Evolutionary conservation across 1,140 invertebrate genomes (phyloP).

Genomic region (Calephelis virginiensis): DNA sequence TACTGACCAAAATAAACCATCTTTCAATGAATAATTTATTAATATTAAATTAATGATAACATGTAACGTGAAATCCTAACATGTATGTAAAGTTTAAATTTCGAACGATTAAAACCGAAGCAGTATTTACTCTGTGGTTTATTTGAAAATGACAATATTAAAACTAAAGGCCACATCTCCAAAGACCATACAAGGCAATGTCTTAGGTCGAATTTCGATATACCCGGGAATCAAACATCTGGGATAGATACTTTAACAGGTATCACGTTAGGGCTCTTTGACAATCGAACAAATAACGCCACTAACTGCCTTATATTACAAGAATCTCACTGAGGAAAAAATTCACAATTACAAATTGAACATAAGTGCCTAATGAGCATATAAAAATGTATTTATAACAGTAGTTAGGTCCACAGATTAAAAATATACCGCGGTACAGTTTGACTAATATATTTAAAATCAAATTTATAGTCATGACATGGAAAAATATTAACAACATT

Average conservation of each 20-base stretch:
- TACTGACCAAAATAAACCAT: too few relatives aligned
- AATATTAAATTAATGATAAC: too few relatives aligned
- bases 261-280: background rate
- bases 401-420: conserved; percentile 9
- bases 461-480: conserved; percentile 11
- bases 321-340: conserved; percentile 2
- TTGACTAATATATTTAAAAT: conserved; percentile 5
- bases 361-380: conserved; percentile 6
- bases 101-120: too few relatives aligned
- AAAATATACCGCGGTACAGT: background rate
- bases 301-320: background rate
- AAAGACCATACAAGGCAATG: too few relatives aligned
- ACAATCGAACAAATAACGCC: background rate
- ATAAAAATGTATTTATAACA: conserved; percentile 13
- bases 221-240: background rate
- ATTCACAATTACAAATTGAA: conserved; percentile 8
- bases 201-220: background rate
- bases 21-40: too few relatives aligned
- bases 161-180: too few relatives aligned
- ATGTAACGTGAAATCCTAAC: too few relatives aligned
- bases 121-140: background rate
- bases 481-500: conserved; percentile 6
- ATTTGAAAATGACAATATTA: background rate
- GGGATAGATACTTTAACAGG: background rate
- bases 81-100: too few relatives aligned